phyloP scores from a whole-genome alignment of 2,113 vertebrate genomes.

The Rhinolophus sinicus region DNA sequence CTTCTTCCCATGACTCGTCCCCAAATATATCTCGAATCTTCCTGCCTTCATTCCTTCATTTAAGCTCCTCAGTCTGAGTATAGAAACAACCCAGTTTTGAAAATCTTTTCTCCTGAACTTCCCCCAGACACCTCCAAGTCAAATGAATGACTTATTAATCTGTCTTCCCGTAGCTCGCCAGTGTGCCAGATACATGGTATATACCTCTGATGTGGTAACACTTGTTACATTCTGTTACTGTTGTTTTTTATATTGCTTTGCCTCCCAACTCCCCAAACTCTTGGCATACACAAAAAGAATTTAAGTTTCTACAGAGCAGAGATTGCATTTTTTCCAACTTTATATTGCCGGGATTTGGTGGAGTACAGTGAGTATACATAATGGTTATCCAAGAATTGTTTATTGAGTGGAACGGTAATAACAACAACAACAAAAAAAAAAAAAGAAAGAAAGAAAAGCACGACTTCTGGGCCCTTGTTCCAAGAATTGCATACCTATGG shows the following conservation, averaged over 20 bases:
- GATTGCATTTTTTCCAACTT: neutral
- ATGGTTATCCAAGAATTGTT: neutral
- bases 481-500: neutral
- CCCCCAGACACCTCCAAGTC: neutral
- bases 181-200: neutral
- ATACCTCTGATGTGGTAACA: neutral
- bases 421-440: no score
- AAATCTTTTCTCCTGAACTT: neutral
- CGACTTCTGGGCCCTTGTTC: neutral
- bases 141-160: neutral
- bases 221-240: neutral
- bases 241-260: neutral
- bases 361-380: neutral
- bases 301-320: neutral
- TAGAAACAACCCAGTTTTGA: neutral
- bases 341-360: neutral
- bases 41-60: neutral
- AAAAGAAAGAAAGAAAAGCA: no score
- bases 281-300: neutral
- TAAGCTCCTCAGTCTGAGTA: neutral
- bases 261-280: neutral
- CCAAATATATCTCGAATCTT: neutral
- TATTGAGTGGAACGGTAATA: neutral
- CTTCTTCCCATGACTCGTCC: neutral
- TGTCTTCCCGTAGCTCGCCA: neutral